Evolutionary conservation across 2,113 vertebrate genomes (phyloP).

Genomic region (Oophaga pumilio): DNA sequence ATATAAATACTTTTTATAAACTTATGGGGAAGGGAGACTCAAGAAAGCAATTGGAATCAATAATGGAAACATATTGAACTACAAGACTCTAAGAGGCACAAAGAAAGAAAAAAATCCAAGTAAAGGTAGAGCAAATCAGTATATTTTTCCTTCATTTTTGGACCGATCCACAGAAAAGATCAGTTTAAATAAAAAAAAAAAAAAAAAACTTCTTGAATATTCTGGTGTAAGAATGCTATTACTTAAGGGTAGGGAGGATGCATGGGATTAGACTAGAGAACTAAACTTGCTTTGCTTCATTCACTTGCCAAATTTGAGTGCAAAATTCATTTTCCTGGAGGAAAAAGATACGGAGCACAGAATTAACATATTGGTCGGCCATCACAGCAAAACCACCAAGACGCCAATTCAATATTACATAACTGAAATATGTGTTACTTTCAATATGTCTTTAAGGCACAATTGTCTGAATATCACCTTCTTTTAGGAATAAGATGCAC

Average conservation of each 20-base stretch:
- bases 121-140: neutral
- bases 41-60: neutral
- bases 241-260: neutral
- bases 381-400: neutral
- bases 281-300: neutral
- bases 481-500: conserved; percentile 44
- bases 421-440: neutral
- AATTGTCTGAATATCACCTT: conserved; percentile 28
- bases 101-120: neutral
- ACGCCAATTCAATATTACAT: conserved; percentile 3
- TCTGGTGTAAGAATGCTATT: neutral
- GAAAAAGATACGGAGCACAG: neutral
- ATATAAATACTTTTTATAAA: neutral
- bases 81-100: neutral
- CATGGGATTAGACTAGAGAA: neutral
- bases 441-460: conserved; percentile 53
- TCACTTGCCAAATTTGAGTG: neutral
- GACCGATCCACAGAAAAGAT: conserved; percentile 3
- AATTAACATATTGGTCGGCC: neutral
- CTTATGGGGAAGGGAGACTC: neutral
- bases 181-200: neutral
- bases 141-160: conserved; percentile 1
- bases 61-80: neutral
- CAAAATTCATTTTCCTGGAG: neutral
- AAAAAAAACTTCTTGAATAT: neutral